These are phyloP conservation scores for Nebria ingens DNA, from an alignment of 1,140 invertebrate genomes.

Conservation along the genomic window DNA sequence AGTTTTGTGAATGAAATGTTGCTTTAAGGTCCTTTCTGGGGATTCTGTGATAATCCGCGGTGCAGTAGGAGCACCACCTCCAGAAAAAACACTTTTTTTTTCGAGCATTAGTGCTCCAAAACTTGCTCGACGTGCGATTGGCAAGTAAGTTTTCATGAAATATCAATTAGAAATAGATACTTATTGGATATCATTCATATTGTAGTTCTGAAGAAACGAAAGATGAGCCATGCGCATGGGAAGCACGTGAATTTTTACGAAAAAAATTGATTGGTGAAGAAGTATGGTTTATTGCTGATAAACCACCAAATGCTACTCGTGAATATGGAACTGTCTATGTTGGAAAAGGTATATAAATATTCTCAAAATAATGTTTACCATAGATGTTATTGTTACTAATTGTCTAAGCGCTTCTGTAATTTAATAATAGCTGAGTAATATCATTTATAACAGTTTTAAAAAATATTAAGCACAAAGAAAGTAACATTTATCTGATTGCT, in stretches of 20 bases:
- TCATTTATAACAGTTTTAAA: slow-evolving; percentile 2
- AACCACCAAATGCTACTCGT: slow-evolving; percentile 58
- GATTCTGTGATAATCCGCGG: slow-evolving; percentile 82
- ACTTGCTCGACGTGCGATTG: slow-evolving; percentile 64
- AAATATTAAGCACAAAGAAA: slow-evolving; percentile 9
- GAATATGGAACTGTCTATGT: slow-evolving; percentile 84
- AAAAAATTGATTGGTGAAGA: slow-evolving; percentile 87
- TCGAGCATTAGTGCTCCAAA: slow-evolving; percentile 88
- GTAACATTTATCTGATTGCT: too few species aligned
- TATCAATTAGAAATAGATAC: neutral
- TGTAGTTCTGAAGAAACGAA: slow-evolving; percentile 50
- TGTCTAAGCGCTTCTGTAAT: too few species aligned
- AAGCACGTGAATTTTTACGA: slow-evolving; percentile 86
- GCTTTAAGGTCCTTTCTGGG: slow-evolving; percentile 71
- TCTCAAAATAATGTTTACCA: too few species aligned
- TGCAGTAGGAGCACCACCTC: slow-evolving; percentile 71
- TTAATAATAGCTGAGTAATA: too few species aligned
- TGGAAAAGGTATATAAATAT: slow-evolving; percentile 52
- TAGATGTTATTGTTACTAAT: too few species aligned
- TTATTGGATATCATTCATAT: slow-evolving; percentile 11
- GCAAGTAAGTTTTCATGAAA: slow-evolving; percentile 42
- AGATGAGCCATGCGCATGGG: slow-evolving; percentile 94
- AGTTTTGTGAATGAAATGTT: slow-evolving; percentile 12
- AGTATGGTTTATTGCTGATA: slow-evolving; percentile 68
- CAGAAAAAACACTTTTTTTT: slow-evolving; percentile 81